Base-by-base conservation (phyloP, 2,113 vertebrate genomes). In the Furnarius figulus region DNA sequence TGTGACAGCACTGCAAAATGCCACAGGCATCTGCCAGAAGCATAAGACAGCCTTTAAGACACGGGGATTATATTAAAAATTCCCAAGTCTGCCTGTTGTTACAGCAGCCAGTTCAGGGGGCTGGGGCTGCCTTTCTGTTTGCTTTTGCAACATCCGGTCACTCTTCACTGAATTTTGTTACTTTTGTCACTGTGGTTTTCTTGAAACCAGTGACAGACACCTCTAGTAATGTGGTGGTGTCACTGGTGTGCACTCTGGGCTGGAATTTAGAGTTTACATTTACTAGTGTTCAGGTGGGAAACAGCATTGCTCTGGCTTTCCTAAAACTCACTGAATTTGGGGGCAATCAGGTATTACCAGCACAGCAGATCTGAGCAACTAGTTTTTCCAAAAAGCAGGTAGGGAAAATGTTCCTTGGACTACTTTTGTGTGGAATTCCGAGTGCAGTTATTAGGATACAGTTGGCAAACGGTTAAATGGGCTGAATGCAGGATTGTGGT, bases 341-440 rank as follows among this genome's bases (percentile, higher is more conserved):
- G 22, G 17, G 7, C 7, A 42, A 27, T 40, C 23, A 46, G 4
- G 20, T 73, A 65, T 79, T 85, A 46, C 12, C 79, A 65, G 19
- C 16, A 2, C 0, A 2, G 23, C 11, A 30, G 23, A 12, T 47
- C 9, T 0, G 39, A 83, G 55, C 12, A 12, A 25, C 23, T 14
- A 37, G 1, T 8, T 3, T 4, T 87, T 76, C 28, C 49, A 39
- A 42, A 23, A 19, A 70, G 66, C 66, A 50, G 55, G 17, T 70
- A 49, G 68, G 39, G 58, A 28, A 18, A n/a, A n/a, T 12, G 6
- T 35, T 79, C 28, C 39, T 72, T 63, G 31, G 66, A 4, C 40
- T 31, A 17, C 14, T 13, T 61, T 8, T 13, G 24, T 12, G 3
- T 82, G n/a, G 25, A 91, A 47, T 66, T 28, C 17, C 53, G 39